Conservation (phyloP, 2,113 vertebrate species). For the Nyctereutes procyonoides region DNA sequence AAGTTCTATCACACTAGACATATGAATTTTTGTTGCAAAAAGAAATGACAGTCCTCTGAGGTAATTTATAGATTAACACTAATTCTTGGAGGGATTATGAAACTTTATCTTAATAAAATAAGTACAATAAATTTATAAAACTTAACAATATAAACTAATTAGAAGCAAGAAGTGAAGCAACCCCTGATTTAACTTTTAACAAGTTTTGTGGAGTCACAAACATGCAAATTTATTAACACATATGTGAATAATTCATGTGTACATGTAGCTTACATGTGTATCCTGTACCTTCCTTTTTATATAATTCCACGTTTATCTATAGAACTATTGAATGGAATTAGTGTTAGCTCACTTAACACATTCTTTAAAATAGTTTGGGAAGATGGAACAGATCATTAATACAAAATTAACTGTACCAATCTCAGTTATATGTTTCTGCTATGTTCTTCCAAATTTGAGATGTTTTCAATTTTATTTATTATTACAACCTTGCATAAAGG, state of each 20-base stretch:
- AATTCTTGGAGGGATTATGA: neutral
- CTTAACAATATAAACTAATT: neutral
- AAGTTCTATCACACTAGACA: neutral
- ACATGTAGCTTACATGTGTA: too few species aligned
- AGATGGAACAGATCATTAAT: neutral
- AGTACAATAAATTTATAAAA: neutral
- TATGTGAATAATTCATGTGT: neutral
- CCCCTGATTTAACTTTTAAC: neutral
- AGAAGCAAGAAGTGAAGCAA: neutral
- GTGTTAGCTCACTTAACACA: neutral
- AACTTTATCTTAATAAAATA: neutral
- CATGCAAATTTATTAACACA: neutral
- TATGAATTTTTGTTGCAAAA: neutral
- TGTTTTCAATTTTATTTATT: neutral
- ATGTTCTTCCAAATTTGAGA: neutral
- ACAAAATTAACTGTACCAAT: neutral
- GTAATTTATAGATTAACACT: neutral
- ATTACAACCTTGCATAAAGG: neutral
- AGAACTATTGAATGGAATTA: neutral
- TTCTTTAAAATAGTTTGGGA: neutral
- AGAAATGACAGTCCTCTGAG: neutral
- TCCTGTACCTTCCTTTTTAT: neutral
- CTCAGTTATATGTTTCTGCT: neutral
- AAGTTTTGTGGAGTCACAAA: neutral
- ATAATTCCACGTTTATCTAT: neutral